These are phyloP conservation scores for Emydocephalus ijimae DNA, from an alignment of 2,113 vertebrate species.

Conservation along the genomic window DNA sequence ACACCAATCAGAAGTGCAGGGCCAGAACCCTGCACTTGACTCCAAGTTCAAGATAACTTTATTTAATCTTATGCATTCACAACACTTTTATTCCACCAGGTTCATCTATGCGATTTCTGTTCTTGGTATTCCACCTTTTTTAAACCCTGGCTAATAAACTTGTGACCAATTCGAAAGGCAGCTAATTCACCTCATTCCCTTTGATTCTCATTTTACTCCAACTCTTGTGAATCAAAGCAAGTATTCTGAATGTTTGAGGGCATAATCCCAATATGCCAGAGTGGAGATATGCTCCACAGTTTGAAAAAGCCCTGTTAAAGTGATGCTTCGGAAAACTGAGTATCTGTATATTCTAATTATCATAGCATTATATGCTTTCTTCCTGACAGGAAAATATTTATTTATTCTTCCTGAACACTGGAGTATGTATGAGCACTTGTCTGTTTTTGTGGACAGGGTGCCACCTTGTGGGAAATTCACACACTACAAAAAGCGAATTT, in stretches of 20 bases:
- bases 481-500: background rate
- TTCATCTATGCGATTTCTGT: background rate
- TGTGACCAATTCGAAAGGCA: background rate
- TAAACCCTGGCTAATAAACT: background rate
- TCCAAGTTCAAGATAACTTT: too few species aligned
- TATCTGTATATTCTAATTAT: constrained; percentile 26
- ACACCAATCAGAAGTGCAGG: too few species aligned
- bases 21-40: too few species aligned
- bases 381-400: constrained; percentile 23
- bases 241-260: background rate
- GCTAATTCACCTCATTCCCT: background rate
- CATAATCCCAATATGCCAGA: background rate
- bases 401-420: background rate
- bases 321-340: background rate
- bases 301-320: background rate
- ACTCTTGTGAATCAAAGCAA: background rate
- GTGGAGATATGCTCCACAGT: background rate
- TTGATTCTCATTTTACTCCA: background rate
- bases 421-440: fast-evolving
- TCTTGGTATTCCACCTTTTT: background rate
- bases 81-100: background rate
- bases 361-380: constrained; percentile 13
- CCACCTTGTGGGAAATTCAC: constrained; percentile 67
- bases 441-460: constrained; percentile 50
- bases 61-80: too few species aligned